Conservation (phyloP, 2,888 invertebrate species). For the Mycogona germanica region DNA sequence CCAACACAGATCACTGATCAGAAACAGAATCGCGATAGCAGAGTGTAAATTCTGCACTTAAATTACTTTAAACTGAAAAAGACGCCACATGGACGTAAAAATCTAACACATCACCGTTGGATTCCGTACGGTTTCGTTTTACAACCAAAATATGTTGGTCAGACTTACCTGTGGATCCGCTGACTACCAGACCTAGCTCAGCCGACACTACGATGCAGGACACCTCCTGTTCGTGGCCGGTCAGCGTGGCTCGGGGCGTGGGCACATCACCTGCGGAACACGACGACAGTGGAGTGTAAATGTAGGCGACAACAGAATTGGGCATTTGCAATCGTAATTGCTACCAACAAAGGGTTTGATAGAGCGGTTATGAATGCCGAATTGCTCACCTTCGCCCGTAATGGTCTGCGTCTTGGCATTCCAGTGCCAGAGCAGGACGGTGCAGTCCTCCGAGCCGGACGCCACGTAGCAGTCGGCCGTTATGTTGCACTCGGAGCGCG, state of each 20-base stretch:
- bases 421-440: constrained; percentile 98
- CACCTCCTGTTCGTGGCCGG: constrained; percentile 94
- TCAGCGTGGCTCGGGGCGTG: constrained; percentile 90
- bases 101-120: too few relatives aligned
- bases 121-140: too few relatives aligned
- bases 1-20: too few relatives aligned
- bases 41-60: too few relatives aligned
- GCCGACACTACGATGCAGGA: constrained; percentile 94
- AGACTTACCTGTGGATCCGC: constrained; percentile 64
- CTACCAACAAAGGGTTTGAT: background rate
- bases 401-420: constrained; percentile 92
- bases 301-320: background rate
- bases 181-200: constrained; percentile 93
- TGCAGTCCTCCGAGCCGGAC: constrained; percentile 96
- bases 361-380: constrained; percentile 21
- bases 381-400: constrained; percentile 65
- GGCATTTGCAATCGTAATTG: constrained; percentile 6
- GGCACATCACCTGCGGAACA: constrained; percentile 55
- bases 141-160: too few relatives aligned
- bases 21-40: too few relatives aligned
- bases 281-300: too few relatives aligned
- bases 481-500: constrained; percentile 95
- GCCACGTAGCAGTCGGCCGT: constrained; percentile 99
- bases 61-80: too few relatives aligned
- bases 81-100: too few relatives aligned